Conservation (phyloP, 1,140 invertebrate genomes). For the Temnothorax longispinosus region DNA sequence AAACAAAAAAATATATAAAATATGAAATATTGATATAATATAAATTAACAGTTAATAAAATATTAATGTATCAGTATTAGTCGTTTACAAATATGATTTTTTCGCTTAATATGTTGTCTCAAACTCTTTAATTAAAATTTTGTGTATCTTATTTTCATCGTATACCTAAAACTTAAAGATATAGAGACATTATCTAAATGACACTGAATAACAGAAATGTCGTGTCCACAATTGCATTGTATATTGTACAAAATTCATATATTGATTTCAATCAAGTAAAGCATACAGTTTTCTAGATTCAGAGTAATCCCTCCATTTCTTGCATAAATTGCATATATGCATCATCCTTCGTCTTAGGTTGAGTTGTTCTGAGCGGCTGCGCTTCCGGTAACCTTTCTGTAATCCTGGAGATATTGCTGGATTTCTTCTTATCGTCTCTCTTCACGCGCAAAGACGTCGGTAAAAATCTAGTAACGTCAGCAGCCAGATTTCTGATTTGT, state of each 20-base stretch:
- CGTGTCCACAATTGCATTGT: slow-evolving; percentile 7
- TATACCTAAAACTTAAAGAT: background rate
- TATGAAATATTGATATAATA: background rate
- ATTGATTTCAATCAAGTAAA: slow-evolving; percentile 41
- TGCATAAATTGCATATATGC: slow-evolving; percentile 99
- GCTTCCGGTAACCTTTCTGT: slow-evolving; percentile 83
- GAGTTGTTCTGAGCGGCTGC: slow-evolving; percentile 79
- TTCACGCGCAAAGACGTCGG: slow-evolving; percentile 96
- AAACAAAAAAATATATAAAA: too few species aligned
- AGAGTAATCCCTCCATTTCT: slow-evolving; percentile 98
- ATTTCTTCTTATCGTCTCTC: slow-evolving; percentile 90
- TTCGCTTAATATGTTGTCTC: background rate
- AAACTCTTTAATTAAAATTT: background rate
- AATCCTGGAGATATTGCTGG: slow-evolving; percentile 78
- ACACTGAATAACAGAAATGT: slow-evolving; percentile 10
- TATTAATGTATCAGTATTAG: background rate
- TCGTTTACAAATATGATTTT: background rate
- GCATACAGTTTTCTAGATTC: slow-evolving; percentile 68
- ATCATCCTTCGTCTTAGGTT: slow-evolving; percentile 95
- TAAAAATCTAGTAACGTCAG: slow-evolving; percentile 97
- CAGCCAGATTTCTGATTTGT: slow-evolving; percentile 97
- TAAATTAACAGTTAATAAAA: background rate
- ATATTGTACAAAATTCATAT: slow-evolving; percentile 64
- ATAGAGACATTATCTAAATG: background rate
- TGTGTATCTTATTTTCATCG: background rate